Conservation (phyloP, 2,888 invertebrate species). For the Nymphalis c-album region DNA sequence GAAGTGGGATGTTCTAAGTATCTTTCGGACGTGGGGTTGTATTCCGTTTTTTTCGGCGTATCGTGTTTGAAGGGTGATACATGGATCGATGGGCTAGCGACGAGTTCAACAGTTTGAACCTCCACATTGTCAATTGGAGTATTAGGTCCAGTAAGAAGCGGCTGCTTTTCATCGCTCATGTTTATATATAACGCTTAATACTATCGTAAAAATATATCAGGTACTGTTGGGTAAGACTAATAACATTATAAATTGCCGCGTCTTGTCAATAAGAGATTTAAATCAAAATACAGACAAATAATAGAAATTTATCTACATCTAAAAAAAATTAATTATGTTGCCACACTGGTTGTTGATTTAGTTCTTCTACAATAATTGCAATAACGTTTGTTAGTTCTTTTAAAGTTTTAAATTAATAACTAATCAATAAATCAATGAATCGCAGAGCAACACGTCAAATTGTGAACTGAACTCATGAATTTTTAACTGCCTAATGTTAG, state of each 20-base stretch:
- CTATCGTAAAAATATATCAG: slow-evolving; percentile 2
- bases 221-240: neutral
- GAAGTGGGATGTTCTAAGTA: slow-evolving; percentile 89
- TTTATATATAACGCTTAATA: slow-evolving; percentile 38
- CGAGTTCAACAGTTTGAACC: slow-evolving; percentile 65
- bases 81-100: slow-evolving; percentile 48
- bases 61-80: slow-evolving; percentile 48
- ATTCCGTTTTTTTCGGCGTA: slow-evolving; percentile 60
- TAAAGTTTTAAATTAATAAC: too few relatives aligned
- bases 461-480: too few relatives aligned
- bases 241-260: slow-evolving; percentile 14
- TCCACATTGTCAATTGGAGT: slow-evolving; percentile 61
- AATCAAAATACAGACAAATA: slow-evolving; percentile 6
- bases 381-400: neutral
- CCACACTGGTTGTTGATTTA: neutral
- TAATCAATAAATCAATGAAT: too few relatives aligned
- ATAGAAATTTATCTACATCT: neutral
- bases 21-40: slow-evolving; percentile 85
- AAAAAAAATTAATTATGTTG: too few relatives aligned
- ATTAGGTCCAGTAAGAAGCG: slow-evolving; percentile 80
- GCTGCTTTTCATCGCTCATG: slow-evolving; percentile 87
- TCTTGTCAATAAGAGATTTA: slow-evolving; percentile 3
- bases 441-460: too few relatives aligned
- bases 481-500: too few relatives aligned
- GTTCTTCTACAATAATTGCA: neutral